Base-by-base conservation (phyloP, 2,113 vertebrate genomes). In the Athene noctua region DNA sequence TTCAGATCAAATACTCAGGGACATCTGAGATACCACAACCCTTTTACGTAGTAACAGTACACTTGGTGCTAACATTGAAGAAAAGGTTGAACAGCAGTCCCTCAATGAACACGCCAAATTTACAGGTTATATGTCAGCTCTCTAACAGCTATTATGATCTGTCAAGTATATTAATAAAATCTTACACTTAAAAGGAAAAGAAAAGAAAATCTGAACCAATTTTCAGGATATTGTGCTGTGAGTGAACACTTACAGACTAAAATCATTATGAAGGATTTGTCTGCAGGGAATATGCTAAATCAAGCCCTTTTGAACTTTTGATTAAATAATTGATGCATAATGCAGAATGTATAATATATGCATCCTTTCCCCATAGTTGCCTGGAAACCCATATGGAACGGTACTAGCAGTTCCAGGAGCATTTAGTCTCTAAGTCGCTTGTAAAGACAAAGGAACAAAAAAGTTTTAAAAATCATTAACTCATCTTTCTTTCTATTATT, bases 241-340 rank as follows among this genome's bases (percentile, higher is more conserved):
- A 95, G 62, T 2, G 78, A 97, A 92, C 87, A 80, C 54, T 94
- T 82, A 70, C 42, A 81, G 94, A 82, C 87, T 80, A 62, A 80
- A 94, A 80, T 72, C 46, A 65, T 80, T 66, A 84, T 15, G 90
- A 86, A 88, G 67, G 66, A 96, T 92, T 94, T 85, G 84, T 89
- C 94, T 97, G 80, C 59, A 5, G 95, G 86, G 94, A 97, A 95
- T 90, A 94, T 95, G 94, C 84, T 92, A 96, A 97, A 97, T 95
- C 95, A 96, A 92, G 94, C 84, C 97, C 89, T 97, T 96, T 95
- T 96, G 96, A 97, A 97, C 95, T 96, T 95, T 94, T 97, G 96
- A 97, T 97, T 97, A 97, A 96, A 96, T 97, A 95, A 97, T 92
- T 97, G 92, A 95, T 96, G 94, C 92, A 97, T 94, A 96, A 96